Evolutionary conservation across 2,888 invertebrate species (phyloP), one percentile per base, ranked within the genome.

Genomic region (Zonitis immaculata): DNA sequence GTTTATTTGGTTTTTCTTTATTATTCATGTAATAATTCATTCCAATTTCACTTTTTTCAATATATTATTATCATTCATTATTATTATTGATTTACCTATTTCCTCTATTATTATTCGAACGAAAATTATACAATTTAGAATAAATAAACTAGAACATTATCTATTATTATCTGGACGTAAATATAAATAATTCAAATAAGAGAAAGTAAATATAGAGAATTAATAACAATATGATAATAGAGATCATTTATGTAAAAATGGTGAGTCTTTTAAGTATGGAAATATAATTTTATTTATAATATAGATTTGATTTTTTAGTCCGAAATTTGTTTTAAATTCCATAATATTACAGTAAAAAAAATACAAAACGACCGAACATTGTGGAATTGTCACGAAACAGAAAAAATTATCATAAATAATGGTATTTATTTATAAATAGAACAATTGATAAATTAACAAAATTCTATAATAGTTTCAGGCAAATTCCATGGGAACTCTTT

Each of bases 401-500:
- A 61, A 42, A 66, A 62, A 54, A 54, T 53, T 3, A 60, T 68
- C 45, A 51, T 68, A 45, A 45, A 66, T 43, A 57, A 59, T 49
- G 65, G 68, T 68, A 63, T 25, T 7, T 4, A 22, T 18, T 42
- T 43, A 47, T 48, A 51, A 28, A 11, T 27, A 7, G 7, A 42
- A 26, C 11, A 35, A 18, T 4, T 6, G 16, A 6, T 1, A 1
- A 6, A 28, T 14, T 27, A 25, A 14, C 7, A 27, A 52, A 46
- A 42, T 32, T 44, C 16, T 22, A 26, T 26, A 14, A 49, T 77
- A 88, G 88, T 87, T 20, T 87, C 80, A 73, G 89, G 89, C 26
- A 76, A 81, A 51, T 82, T 83, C 25, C 79, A 82, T 52, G 85
- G 86, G 8, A 87, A 88, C 43, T 83, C 83, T 66, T 77, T 89